These are phyloP conservation scores for Pangasius mekongensis DNA, from an alignment of 2,797 vertebrate species.

Conservation along the genomic window DNA sequence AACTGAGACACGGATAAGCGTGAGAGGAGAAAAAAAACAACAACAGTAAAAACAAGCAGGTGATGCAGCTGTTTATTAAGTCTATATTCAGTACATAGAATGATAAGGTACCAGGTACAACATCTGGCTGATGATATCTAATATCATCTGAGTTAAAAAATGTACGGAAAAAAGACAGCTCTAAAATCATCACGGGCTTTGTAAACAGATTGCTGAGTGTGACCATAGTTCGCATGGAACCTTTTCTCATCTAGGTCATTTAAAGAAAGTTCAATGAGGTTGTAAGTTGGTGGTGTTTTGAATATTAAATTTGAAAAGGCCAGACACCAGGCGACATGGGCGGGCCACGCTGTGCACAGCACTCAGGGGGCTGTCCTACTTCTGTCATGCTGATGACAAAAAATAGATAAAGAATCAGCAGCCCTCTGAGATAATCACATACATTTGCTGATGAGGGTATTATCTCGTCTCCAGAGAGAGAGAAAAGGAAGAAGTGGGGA, in stretches of 20 bases:
- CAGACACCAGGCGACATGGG: slow-evolving; percentile 63
- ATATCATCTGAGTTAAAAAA: background rate
- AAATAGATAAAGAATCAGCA: slow-evolving; percentile 49
- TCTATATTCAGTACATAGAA: background rate
- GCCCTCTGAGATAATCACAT: slow-evolving; percentile 53
- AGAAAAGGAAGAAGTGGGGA: slow-evolving; percentile 17
- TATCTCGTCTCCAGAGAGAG: slow-evolving; percentile 55
- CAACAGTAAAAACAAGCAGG: background rate
- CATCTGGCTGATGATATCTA: background rate
- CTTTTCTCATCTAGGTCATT: slow-evolving; percentile 31
- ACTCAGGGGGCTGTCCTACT: slow-evolving; percentile 72
- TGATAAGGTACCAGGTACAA: background rate
- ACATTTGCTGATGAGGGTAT: slow-evolving; percentile 56
- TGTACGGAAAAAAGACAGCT: background rate
- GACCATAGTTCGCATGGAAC: background rate
- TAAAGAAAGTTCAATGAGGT: slow-evolving; percentile 53
- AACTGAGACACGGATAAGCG: slow-evolving; percentile 8
- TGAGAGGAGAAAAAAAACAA: background rate
- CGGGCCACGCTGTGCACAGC: slow-evolving; percentile 69
- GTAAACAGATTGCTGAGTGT: background rate
- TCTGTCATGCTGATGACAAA: slow-evolving; percentile 72
- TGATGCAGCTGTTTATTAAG: background rate
- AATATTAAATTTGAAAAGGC: slow-evolving; percentile 67
- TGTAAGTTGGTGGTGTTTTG: slow-evolving; percentile 63
- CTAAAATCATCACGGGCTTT: background rate